Evolutionary conservation across 2,888 invertebrate genomes (phyloP), one percentile per base, ranked within the genome.

Genomic region (Bimastos eiseni): DNA sequence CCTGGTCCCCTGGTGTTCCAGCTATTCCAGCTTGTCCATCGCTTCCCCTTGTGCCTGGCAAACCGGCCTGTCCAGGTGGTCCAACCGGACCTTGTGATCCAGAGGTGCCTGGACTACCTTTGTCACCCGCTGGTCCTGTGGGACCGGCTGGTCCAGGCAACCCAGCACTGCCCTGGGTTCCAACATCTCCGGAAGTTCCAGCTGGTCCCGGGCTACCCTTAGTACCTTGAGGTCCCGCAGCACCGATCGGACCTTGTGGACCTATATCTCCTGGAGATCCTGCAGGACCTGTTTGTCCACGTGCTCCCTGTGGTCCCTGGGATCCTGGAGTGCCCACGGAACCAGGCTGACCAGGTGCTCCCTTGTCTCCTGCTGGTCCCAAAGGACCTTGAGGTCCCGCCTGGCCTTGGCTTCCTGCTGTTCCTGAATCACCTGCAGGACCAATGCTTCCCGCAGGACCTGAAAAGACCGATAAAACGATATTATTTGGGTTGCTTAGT

Each of bases 21-120:
- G 89, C 36, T 36, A 84, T 34, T 33, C 92, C 92, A 2, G 88
- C 37, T 24, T 90, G 88, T 44, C 92, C 92, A 30, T 86, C 34
- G 44, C 83, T 89, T 55, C 91, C 91, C 34, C 83, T 83, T 38
- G 88, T 21, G 30, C 91, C 91, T 38, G 33, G 70, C 21, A 49
- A 30, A 33, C 91, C 91, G 30, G 49, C 33, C 49, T 70, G 44
- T 41, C 91, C 91, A 8, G 84, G 37, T 17, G 41, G 33, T 36
- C 92, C 92, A 86, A 70, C 55, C 38, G 55, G 89, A 44, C 92
- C 92, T 24, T 89, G n/a, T 24, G 83, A 36, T 83, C 92, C 92
- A 34, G 55, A 41, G 36, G 88, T n/a, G n/a, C 92, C 94, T 91
- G 95, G 95, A 34, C 93, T 92, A n/a, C 96, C 96, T 83, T 94